phyloP scores from a whole-genome alignment of 2,797 vertebrate species.

The Petrocephalus schoutedeni region DNA sequence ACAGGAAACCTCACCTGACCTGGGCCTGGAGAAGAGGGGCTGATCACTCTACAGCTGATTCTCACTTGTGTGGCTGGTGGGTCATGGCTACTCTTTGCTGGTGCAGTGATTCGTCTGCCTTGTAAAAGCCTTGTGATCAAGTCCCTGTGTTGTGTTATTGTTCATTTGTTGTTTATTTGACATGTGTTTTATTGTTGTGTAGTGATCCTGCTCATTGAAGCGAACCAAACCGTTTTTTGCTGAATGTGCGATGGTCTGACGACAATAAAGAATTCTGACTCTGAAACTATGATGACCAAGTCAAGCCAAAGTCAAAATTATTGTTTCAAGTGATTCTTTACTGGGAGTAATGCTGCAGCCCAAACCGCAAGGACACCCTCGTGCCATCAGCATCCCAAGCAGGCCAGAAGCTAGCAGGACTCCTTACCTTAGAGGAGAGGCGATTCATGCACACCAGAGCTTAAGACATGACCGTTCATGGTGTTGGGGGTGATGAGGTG shows the following conservation, averaged over 20 bases:
- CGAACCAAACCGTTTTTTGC: background rate
- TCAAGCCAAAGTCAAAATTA: background rate
- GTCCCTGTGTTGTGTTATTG: background rate
- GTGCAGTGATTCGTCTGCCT: background rate
- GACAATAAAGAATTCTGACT: background rate
- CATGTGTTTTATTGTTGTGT: background rate
- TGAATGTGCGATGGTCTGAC: background rate
- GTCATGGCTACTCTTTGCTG: background rate
- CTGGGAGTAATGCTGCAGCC: background rate
- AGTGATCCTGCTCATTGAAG: background rate
- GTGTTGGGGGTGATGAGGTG: background rate
- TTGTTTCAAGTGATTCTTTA: too few relatives aligned
- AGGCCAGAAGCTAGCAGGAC: background rate
- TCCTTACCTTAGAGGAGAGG: background rate
- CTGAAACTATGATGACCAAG: background rate
- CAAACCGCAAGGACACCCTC: background rate
- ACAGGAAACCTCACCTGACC: background rate
- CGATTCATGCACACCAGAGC: background rate
- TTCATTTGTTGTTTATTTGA: background rate
- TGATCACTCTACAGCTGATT: background rate
- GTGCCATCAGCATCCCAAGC: background rate
- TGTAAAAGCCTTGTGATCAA: background rate
- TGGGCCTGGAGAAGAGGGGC: background rate
- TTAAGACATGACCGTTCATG: background rate
- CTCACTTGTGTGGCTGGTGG: background rate